Percentiles rank a stretch among this genome's conserved stretches.
These are phyloP conservation scores for Villa cingulata DNA, from an alignment of 2,888 invertebrate genomes.

Conservation along the genomic window DNA sequence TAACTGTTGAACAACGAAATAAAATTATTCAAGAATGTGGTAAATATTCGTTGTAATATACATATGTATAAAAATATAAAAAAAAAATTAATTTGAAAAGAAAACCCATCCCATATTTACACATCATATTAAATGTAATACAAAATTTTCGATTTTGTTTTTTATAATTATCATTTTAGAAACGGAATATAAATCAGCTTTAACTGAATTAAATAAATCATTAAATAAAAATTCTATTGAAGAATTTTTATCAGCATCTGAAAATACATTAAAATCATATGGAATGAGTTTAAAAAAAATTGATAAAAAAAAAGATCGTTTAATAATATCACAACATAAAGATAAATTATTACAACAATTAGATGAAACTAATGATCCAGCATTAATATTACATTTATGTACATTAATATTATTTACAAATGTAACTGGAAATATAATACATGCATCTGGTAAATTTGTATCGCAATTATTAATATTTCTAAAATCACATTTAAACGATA, in stretches of 20 bases:
- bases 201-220: constrained; percentile 54
- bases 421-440: constrained; percentile 67
- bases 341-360: constrained; percentile 70
- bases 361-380: constrained; percentile 52
- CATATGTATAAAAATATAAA: not conserved
- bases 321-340: constrained; percentile 62
- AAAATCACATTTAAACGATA: constrained; percentile 50
- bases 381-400: constrained; percentile 63
- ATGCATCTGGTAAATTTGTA: constrained; percentile 90
- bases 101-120: too few species aligned
- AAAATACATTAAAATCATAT: constrained; percentile 54
- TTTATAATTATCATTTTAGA: constrained; percentile 30
- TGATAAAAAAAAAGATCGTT: constrained; percentile 78
- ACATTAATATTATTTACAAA: constrained; percentile 67
- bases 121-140: too few species aligned
- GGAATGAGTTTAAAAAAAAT: constrained; percentile 74
- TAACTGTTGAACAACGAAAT: constrained; percentile 51
- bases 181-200: constrained; percentile 50
- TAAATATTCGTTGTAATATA: constrained; percentile 12
- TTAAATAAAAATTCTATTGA: constrained; percentile 58
- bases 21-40: constrained; percentile 53
- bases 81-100: not conserved
- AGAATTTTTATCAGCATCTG: constrained; percentile 62
- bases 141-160: not conserved
- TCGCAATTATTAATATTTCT: constrained; percentile 63